Evolutionary conservation across 2,113 vertebrate species (phyloP).

Genomic region (Cavia porcellus): DNA sequence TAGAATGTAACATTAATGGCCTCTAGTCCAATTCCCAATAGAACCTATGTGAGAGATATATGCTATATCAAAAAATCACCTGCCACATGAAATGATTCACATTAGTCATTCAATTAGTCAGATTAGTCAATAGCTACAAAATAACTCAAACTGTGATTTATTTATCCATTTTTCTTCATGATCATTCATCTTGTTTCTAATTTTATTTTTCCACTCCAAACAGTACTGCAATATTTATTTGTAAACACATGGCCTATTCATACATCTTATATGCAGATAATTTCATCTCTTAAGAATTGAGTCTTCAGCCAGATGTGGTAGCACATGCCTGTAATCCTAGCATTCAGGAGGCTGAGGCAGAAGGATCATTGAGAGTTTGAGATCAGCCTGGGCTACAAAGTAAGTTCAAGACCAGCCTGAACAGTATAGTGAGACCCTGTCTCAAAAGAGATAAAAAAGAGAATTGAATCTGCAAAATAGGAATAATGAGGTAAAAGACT

Average conservation of each 20-base stretch:
- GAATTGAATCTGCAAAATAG: not conserved
- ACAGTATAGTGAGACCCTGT: too few species aligned
- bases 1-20: not conserved
- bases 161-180: not conserved
- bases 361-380: too few species aligned
- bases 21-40: not conserved
- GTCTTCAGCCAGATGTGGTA: not conserved
- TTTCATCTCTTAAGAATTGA: not conserved
- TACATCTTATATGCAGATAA: not conserved
- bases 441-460: too few species aligned
- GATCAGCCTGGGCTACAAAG: too few species aligned
- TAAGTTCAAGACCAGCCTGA: too few species aligned
- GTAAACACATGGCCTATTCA: not conserved
- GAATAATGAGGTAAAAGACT: not conserved
- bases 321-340: too few species aligned
- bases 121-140: too few species aligned
- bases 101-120: not conserved
- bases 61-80: not conserved
- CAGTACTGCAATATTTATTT: not conserved
- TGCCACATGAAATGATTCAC: not conserved
- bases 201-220: not conserved
- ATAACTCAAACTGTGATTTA: not conserved
- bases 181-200: not conserved
- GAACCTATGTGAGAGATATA: not conserved
- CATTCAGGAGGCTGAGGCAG: too few species aligned